These are phyloP conservation scores for Papilio polytes DNA, from an alignment of 1,140 invertebrate species.

Conservation along the genomic window DNA sequence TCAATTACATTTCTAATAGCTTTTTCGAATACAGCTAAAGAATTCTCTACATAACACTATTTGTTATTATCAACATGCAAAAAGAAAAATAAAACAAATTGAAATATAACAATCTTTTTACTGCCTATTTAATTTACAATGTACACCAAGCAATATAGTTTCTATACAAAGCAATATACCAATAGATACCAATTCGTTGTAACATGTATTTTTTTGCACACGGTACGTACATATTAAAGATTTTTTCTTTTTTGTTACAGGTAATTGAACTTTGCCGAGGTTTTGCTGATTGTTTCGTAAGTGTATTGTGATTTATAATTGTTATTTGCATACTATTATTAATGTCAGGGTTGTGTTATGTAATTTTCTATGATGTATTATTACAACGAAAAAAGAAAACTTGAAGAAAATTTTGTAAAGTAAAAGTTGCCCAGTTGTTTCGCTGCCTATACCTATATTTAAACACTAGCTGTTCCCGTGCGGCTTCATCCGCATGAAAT, in stretches of 20 bases:
- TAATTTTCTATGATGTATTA: background rate
- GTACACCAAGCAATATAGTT: background rate
- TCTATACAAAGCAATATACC: background rate
- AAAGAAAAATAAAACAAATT: background rate
- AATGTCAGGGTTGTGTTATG: background rate
- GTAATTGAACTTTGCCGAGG: conserved; percentile 65
- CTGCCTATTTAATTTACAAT: conserved; percentile 1
- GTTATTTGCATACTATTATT: conserved; percentile 24
- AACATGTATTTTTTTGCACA: conserved; percentile 43
- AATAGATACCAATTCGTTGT: conserved; percentile 19
- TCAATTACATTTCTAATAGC: background rate
- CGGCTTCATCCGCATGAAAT: too few relatives aligned
- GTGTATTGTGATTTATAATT: conserved; percentile 22
- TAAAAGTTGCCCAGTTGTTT: background rate
- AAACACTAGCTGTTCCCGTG: too few relatives aligned
- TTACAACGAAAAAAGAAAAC: background rate
- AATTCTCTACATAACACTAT: background rate
- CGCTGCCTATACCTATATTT: too few relatives aligned
- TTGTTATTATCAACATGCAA: background rate
- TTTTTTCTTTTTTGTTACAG: conserved; percentile 71
- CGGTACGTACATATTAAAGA: conserved; percentile 42
- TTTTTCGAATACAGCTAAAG: background rate
- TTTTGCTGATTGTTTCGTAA: conserved; percentile 27
- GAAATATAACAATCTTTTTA: conserved; percentile 4
- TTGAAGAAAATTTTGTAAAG: background rate